phyloP scores from a whole-genome alignment of 2,888 invertebrate genomes.

The Mechanitis mazaeus region DNA sequence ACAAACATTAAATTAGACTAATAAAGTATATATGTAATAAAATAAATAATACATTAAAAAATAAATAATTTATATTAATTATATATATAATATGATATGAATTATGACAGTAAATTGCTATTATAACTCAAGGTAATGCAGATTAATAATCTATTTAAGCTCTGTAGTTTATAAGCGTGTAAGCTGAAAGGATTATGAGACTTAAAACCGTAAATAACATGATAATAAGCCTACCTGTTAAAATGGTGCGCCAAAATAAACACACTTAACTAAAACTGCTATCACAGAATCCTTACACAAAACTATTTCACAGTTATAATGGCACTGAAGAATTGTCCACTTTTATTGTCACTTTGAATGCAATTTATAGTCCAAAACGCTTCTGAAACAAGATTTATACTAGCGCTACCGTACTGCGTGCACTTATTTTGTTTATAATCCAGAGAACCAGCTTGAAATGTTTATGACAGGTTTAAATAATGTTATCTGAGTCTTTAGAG shows the following conservation, averaged over 20 bases:
- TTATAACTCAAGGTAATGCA: too few species aligned
- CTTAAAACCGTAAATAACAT: not conserved
- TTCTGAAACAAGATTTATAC: constrained; percentile 17
- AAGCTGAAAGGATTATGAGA: not conserved
- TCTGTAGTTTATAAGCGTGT: too few species aligned
- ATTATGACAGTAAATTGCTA: too few species aligned
- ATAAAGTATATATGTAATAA: too few species aligned
- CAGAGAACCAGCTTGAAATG: constrained; percentile 9
- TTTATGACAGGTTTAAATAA: constrained; percentile 16
- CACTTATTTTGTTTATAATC: constrained; percentile 7
- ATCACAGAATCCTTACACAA: constrained; percentile 38
- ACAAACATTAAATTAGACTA: too few species aligned
- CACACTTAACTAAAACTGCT: constrained; percentile 20
- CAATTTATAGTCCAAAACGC: constrained; percentile 27
- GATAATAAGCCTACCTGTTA: constrained; percentile 19
- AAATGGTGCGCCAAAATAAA: constrained; percentile 13
- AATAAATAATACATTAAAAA: too few species aligned
- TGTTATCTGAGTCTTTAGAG: constrained; percentile 32
- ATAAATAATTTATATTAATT: too few species aligned
- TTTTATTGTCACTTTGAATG: constrained; percentile 53
- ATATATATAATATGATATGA: too few species aligned
- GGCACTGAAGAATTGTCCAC: constrained; percentile 53
- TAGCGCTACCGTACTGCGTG: not conserved
- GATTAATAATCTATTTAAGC: not conserved
- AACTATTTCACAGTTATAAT: constrained; percentile 55